Evolutionary conservation across 1,140 invertebrate species (phyloP).

Genomic region (Choristoneura fumiferana): DNA sequence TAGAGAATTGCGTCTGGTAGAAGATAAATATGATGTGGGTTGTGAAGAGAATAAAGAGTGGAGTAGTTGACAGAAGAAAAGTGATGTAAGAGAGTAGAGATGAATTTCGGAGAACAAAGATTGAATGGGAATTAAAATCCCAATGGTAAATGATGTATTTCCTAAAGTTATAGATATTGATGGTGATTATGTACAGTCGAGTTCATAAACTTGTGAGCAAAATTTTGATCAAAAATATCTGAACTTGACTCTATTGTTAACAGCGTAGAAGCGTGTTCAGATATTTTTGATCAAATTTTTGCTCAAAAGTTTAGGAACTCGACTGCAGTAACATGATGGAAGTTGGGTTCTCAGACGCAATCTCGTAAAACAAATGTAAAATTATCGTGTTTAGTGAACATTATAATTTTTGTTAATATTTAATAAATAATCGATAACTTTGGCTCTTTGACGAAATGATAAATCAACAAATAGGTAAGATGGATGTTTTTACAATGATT

Average conservation of each 20-base stretch:
- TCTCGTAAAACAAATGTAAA: neutral
- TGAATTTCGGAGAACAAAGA: neutral
- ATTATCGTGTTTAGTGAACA: constrained; percentile 4
- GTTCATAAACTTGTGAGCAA: no score
- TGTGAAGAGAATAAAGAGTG: neutral
- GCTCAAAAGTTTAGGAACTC: no score
- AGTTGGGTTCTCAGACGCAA: neutral
- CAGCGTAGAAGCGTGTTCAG: no score
- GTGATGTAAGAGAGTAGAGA: neutral
- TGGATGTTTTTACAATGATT: no score
- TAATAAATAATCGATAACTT: no score
- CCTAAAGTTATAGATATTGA: neutral
- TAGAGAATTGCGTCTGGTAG: constrained; percentile 2
- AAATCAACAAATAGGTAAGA: no score
- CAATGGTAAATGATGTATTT: neutral
- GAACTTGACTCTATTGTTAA: no score
- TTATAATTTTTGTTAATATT: neutral
- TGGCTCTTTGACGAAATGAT: no score
- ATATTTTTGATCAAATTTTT: no score
- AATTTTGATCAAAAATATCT: no score
- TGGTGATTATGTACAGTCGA: no score
- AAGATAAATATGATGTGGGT: neutral
- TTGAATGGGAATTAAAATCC: neutral
- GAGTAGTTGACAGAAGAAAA: neutral
- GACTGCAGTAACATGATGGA: no score